Evolutionary conservation across 92 coral and sea anemone species (phyloP), one percentile per base, ranked within the genome.

Genomic region (Epizoanthus fatuus): DNA sequence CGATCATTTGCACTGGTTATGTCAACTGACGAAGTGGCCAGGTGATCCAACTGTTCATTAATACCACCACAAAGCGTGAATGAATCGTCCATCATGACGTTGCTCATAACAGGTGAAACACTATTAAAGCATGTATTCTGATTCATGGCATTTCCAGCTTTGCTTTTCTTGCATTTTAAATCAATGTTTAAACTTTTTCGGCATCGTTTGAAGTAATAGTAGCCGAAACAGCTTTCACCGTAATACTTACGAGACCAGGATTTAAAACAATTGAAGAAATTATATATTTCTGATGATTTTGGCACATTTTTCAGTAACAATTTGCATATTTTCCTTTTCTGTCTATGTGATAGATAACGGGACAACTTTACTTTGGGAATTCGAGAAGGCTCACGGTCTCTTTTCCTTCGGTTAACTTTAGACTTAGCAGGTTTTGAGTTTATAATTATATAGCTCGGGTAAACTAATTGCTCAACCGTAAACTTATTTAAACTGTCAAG

Each of bases 391-490:
- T 55, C 60, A 9, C 15, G 60, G 19, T 55, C 60, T 55, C 60
- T 55, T 55, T 55, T 55, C 11, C 6, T 59, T 59, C 65, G 25
- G 11, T 60, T 60, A 19, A 60, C 66, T 60, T 60, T 60, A 25
- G 22, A 25, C 66, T 60, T 60, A 60, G 66, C 66, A 60, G 29
- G 35, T 60, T 60, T 16, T 17, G 66, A 22, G 66, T 60, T 60
- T 60, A 5, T n/a, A 60, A 17, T 60, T 60, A n/a, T n/a, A 60
- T 60, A 19, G 10, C 66, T 60, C 66, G 25, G 66, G 66, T 60
- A 49, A 49, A 49, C 66, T 60, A 60, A 60, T 60, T 19, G 25
- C 66, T 60, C 66, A 60, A 60, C 37, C 66, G 66, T 60, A 60
- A 60, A 60, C 66, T 60, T 60, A 60, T 60, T 25, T 20, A 16